Conservation (phyloP, 2,888 invertebrate species). For the Volucella bombylans region DNA sequence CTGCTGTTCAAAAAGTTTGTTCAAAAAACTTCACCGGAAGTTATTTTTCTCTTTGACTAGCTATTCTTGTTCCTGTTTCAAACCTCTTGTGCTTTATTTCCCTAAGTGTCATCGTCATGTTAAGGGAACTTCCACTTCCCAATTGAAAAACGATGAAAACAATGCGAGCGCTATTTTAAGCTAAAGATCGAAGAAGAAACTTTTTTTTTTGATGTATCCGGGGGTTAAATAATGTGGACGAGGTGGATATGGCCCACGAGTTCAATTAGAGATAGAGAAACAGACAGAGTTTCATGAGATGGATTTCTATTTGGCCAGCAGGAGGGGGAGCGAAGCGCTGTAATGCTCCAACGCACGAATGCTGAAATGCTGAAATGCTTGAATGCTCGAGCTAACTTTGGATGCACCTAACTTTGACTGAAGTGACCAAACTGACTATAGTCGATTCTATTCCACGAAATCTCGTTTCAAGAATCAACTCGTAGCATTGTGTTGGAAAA, state of each 20-base stretch:
- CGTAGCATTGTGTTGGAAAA: constrained; percentile 17
- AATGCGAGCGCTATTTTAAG: constrained; percentile 37
- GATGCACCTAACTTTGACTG: constrained; percentile 4
- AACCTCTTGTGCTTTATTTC: background rate
- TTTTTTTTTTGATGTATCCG: constrained; percentile 20
- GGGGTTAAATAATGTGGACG: background rate
- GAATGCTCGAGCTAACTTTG: constrained; percentile 6
- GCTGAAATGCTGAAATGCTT: too few species aligned
- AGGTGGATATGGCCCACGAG: background rate
- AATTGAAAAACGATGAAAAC: constrained; percentile 26
- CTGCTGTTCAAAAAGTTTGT: constrained; percentile 63
- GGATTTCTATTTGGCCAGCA: too few species aligned
- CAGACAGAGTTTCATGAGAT: too few species aligned
- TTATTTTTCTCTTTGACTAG: constrained; percentile 9
- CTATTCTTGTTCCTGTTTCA: background rate
- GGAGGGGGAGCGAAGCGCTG: too few species aligned
- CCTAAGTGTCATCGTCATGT: constrained; percentile 45
- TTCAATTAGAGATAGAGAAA: constrained; percentile 29
- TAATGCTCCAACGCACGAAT: background rate
- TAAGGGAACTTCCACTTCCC: constrained; percentile 33
- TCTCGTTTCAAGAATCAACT: constrained; percentile 21
- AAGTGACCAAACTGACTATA: background rate
- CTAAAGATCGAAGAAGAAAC: constrained; percentile 19
- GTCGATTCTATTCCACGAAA: background rate
- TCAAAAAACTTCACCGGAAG: constrained; percentile 35